These are phyloP conservation scores for Acrossocheilus fasciatus DNA, from an alignment of 2,797 vertebrate species.

Conservation along the genomic window DNA sequence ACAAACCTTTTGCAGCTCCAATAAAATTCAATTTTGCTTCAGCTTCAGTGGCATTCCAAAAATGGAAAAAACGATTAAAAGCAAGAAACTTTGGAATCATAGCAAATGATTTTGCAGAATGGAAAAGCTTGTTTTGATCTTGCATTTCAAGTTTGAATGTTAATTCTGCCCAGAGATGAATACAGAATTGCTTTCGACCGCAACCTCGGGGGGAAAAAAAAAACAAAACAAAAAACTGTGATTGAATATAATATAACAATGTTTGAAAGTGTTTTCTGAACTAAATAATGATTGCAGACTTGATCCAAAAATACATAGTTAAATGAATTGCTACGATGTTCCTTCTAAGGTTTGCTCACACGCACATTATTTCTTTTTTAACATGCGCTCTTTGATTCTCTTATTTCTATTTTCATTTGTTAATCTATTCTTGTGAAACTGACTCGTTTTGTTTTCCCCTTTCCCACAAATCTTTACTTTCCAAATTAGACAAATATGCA, in stretches of 20 bases:
- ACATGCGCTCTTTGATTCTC: constrained; percentile 14
- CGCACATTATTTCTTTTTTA: constrained; percentile 55
- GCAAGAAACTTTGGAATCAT: constrained; percentile 52
- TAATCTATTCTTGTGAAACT: constrained; percentile 17
- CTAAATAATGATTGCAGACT: constrained; percentile 72
- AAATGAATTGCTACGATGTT: constrained; percentile 74
- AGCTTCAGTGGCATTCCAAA: constrained; percentile 43
- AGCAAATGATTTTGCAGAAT: constrained; percentile 59
- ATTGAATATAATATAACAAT: constrained; percentile 71
- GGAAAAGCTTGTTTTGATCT: constrained; percentile 56
- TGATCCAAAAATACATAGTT: constrained; percentile 79
- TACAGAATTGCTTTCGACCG: constrained; percentile 28
- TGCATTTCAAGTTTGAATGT: constrained; percentile 29
- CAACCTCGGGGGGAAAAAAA: neutral
- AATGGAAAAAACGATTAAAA: constrained; percentile 48
- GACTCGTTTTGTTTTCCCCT: constrained; percentile 49
- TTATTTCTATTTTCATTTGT: constrained; percentile 15
- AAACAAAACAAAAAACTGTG: constrained; percentile 17
- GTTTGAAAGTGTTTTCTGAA: constrained; percentile 72
- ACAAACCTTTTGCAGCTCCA: constrained; percentile 27
- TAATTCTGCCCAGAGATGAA: constrained; percentile 33
- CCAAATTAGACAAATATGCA: constrained; percentile 55
- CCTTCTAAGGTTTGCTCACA: constrained; percentile 60
- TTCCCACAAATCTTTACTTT: constrained; percentile 60
- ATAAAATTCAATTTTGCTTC: constrained; percentile 31